Evolutionary conservation across 2,113 vertebrate genomes (phyloP).

Genomic region (Oxyura jamaicensis): DNA sequence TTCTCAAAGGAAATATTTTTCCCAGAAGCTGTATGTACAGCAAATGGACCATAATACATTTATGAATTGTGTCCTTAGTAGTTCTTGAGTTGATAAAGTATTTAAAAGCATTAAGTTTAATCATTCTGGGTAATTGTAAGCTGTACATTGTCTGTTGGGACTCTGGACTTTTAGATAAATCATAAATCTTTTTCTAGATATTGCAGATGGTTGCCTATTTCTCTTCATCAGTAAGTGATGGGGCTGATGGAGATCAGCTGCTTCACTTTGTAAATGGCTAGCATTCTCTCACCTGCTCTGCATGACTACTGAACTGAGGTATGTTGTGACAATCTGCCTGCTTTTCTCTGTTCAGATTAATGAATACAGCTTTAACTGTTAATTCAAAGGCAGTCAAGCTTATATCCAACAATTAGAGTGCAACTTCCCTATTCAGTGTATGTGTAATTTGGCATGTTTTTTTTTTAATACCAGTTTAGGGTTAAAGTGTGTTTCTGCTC

Average conservation of each 20-base stretch:
- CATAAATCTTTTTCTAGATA: constrained; percentile 11
- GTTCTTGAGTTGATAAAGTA: constrained; percentile 26
- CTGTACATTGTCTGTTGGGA: neutral
- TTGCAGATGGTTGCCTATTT: constrained; percentile 36
- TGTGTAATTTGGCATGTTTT: constrained; percentile 18
- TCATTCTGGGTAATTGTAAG: constrained; percentile 50
- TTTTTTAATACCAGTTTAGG: constrained; percentile 13
- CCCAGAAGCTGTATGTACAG: neutral
- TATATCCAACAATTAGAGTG: constrained; percentile 79
- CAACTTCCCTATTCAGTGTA: constrained; percentile 67
- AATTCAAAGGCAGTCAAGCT: constrained; percentile 82
- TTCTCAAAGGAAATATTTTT: constrained; percentile 30
- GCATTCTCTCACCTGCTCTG: constrained; percentile 66
- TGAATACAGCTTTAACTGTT: constrained; percentile 79
- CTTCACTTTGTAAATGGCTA: constrained; percentile 48
- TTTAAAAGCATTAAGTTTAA: constrained; percentile 68
- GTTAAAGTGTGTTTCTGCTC: constrained; percentile 3
- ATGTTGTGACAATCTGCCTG: constrained; percentile 78
- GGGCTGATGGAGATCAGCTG: constrained; percentile 53
- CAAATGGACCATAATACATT: constrained; percentile 66
- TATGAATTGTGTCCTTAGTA: constrained; percentile 39
- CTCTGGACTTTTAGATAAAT: constrained; percentile 13
- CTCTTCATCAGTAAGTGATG: constrained; percentile 6
- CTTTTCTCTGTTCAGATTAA: constrained; percentile 78
- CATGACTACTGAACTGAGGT: constrained; percentile 76